These are phyloP conservation scores for Sebastes elongatus DNA, from an alignment of 2,797 vertebrate genomes.

Conservation along the genomic window DNA sequence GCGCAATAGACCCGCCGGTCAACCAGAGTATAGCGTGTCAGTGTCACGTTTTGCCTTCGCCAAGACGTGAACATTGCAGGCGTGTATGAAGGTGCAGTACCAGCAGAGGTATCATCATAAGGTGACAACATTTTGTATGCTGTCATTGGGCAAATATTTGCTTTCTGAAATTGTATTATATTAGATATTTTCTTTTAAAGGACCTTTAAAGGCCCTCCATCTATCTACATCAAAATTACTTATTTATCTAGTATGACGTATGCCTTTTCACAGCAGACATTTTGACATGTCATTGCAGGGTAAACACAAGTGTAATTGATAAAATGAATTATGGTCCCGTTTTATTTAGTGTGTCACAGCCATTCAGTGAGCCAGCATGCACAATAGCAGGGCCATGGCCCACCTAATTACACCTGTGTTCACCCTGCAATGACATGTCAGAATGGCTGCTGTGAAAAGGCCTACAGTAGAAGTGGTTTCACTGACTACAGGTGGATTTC, in stretches of 20 bases:
- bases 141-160: neutral
- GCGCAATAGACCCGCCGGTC: no score
- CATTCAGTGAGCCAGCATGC: neutral
- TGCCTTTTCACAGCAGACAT: neutral
- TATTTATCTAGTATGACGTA: neutral
- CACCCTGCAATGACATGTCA: no score
- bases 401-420: neutral
- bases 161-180: neutral
- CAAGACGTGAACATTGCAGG: no score
- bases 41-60: no score
- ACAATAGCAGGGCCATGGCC: neutral
- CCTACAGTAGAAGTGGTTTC: neutral
- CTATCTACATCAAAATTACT: neutral
- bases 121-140: neutral
- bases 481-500: neutral
- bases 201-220: neutral
- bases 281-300: neutral
- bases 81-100: no score
- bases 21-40: fast-evolving
- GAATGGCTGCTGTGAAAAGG: no score
- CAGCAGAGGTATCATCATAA: neutral
- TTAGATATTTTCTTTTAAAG: neutral
- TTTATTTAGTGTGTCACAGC: neutral
- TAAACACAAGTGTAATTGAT: neutral
- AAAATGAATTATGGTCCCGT: neutral